Evolutionary conservation across 2,797 vertebrate species (phyloP).

Genomic region (Manis crassicaudata): DNA sequence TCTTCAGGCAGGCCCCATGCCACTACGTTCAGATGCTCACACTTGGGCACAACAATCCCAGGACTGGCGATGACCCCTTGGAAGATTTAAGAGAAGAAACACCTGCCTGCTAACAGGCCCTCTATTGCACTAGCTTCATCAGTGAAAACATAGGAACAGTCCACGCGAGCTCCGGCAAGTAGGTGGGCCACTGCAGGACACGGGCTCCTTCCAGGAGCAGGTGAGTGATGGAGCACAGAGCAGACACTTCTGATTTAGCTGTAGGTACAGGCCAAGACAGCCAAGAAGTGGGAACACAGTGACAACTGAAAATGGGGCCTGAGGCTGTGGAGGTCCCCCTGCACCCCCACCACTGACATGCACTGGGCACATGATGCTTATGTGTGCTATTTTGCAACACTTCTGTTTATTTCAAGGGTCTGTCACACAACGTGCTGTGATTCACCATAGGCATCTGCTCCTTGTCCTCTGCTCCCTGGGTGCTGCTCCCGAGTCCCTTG

Average conservation of each 20-base stretch:
- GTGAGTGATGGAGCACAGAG: not conserved
- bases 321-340: too few species aligned
- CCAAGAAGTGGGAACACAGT: not conserved
- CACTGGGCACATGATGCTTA: not conserved
- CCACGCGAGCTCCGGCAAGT: too few species aligned
- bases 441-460: not conserved
- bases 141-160: not conserved
- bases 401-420: not conserved
- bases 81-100: not conserved
- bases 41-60: too few species aligned
- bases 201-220: not conserved
- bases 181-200: not conserved
- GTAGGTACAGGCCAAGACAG: rapidly evolving
- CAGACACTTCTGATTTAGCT: rapidly evolving
- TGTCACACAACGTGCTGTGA: not conserved
- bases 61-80: rapidly evolving
- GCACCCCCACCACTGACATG: too few species aligned
- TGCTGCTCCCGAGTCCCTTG: not conserved
- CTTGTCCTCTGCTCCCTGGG: not conserved
- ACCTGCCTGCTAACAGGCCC: too few species aligned
- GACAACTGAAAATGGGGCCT: not conserved
- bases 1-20: not conserved
- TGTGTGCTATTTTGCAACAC: too few species aligned
- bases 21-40: not conserved
- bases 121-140: not conserved